Conservation (phyloP, 2,113 vertebrate genomes). For the Promerops cafer region DNA sequence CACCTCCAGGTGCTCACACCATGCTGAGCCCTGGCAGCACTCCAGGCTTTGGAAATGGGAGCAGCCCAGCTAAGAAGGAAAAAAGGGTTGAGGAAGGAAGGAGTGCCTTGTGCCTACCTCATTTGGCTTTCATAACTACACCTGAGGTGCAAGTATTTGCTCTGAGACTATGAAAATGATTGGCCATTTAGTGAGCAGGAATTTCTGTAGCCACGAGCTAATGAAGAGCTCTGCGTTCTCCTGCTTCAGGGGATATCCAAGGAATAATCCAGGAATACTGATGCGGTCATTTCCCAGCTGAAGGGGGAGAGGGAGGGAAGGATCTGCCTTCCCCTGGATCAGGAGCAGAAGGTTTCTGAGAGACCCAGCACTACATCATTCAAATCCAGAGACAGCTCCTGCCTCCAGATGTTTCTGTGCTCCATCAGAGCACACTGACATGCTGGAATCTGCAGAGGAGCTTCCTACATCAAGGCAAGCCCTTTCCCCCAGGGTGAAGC, state of each 20-base stretch:
- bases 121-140: not conserved
- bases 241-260: not conserved
- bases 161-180: conserved; percentile 2
- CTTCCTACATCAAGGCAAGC: not conserved
- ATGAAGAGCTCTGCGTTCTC: not conserved
- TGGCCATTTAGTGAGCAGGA: conserved; percentile 12
- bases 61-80: not conserved
- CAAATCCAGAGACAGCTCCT: not conserved
- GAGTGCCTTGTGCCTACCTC: not conserved
- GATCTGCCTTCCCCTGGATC: not conserved
- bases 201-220: conserved; percentile 44
- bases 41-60: not conserved
- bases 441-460: not conserved
- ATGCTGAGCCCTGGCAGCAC: not conserved
- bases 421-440: not conserved
- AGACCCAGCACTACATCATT: not conserved
- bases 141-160: conserved; percentile 17
- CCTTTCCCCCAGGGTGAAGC: not conserved
- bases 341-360: not conserved
- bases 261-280: not conserved
- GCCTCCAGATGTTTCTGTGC: not conserved
- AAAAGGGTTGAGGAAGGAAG: not conserved
- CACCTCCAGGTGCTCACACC: not conserved
- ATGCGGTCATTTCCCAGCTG: not conserved
- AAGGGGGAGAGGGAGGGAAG: fast-evolving